Conservation (phyloP, 2,113 vertebrate genomes). For the Leucosticte australis region DNA sequence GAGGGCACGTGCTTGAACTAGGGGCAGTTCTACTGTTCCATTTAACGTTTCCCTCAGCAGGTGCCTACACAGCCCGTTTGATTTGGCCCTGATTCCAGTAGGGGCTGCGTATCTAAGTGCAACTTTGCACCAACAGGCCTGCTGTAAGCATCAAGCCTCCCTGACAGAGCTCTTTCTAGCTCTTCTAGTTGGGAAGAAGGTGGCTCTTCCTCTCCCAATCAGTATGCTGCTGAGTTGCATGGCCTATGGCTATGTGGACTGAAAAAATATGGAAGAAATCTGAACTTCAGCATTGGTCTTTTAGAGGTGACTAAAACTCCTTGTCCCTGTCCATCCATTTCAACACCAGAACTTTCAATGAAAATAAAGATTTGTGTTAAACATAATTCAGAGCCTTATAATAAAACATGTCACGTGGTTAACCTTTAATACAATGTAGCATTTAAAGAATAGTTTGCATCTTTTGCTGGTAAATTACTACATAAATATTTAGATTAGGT, state of each 20-base stretch:
- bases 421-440: slow-evolving; percentile 62
- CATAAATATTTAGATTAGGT: slow-evolving; percentile 70
- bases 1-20: neutral
- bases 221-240: neutral
- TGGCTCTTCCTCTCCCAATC: neutral
- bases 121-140: neutral
- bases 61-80: neutral
- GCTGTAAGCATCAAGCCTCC: neutral
- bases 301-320: neutral
- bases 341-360: neutral
- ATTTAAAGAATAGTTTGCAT: slow-evolving; percentile 65
- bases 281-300: neutral
- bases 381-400: slow-evolving; percentile 37
- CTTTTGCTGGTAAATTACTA: slow-evolving; percentile 61
- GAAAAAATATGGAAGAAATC: neutral
- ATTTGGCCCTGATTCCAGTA: neutral
- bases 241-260: neutral
- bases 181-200: neutral
- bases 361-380: neutral
- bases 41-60: neutral
- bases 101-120: neutral
- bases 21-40: neutral
- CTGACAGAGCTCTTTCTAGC: neutral
- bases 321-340: slow-evolving; percentile 4
- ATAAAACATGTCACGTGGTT: slow-evolving; percentile 47